Conservation (phyloP, 2,888 invertebrate genomes). For the Tenthredo scrophulariae region DNA sequence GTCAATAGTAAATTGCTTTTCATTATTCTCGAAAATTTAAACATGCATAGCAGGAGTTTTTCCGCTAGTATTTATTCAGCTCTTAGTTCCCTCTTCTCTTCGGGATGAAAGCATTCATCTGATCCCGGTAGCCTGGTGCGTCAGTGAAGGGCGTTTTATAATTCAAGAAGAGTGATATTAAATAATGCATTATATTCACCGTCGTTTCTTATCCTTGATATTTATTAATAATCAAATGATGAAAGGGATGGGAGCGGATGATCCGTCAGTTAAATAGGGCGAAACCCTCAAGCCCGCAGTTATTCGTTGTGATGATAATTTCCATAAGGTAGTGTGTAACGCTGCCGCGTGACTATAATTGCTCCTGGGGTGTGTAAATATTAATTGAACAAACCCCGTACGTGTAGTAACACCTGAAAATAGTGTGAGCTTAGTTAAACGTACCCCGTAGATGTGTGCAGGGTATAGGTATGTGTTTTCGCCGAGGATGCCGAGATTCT, state of each 20-base stretch:
- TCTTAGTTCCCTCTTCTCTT: no score
- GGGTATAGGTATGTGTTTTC: no score
- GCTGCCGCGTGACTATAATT: neutral
- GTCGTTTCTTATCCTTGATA: neutral
- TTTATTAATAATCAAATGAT: neutral
- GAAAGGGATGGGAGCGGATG: neutral
- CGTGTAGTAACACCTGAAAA: neutral
- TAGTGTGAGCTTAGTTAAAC: neutral
- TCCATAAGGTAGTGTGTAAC: neutral
- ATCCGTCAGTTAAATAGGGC: neutral
- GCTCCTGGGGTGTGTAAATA: neutral
- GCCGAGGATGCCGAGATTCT: neutral
- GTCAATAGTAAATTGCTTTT: slow-evolving; percentile 11
- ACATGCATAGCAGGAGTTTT: neutral
- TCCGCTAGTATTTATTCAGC: neutral
- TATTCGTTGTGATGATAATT: neutral
- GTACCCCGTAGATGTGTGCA: neutral
- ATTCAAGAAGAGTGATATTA: no score
- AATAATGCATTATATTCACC: neutral
- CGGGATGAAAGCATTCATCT: no score
- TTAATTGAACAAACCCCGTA: slow-evolving; percentile 12
- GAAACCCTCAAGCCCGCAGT: neutral
- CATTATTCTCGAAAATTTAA: neutral
- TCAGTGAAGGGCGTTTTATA: no score
- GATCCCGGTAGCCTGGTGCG: no score